Evolutionary conservation across 2,797 vertebrate genomes (phyloP), one percentile per base, ranked within the genome.

Genomic region (Enteromius argenteus): DNA sequence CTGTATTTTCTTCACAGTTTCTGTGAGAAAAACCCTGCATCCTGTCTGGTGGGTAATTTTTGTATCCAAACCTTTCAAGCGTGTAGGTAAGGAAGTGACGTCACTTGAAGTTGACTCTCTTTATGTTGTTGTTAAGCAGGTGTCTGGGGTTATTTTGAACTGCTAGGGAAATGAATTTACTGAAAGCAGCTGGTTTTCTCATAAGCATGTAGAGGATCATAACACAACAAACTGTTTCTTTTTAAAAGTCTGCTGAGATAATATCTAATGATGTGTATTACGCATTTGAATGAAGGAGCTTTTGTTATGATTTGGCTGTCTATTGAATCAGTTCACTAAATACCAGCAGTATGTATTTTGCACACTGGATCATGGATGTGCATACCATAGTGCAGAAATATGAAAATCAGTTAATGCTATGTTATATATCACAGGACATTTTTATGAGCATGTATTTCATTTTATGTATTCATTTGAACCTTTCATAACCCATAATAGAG

Each of bases 171-270:
- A 51, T 37, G 76, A 15, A 23, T 90, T 95, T 95, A 92, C 93
- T 90, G 90, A 88, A 95, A 95, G 80, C 89, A 27, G 66, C 81
- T 53, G 30, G 35, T 17, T 82, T 95, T 94, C 89, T 93, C 88
- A 90, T 94, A 90, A 92, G 87, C 62, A 82, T 42, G 60, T 13
- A 69, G 49, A 68, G 15, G 17, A 60, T 83, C 23, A 42, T 10
- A 39, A 58, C 30, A 74, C 74, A 51, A 74, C 44, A 39, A n/a
- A 44, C 10, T 1, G 3, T 21, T 32, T 21, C 14, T 68, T 7
- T 74, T 19, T 51, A 3, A 15, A 15, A 9, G 27, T 3, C 46
- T 15, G 51, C 37, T 21, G 30, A 21, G 21, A 58, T 53, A 37
- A 23, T 58, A 27, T 58, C 53, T 39, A 14, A 58, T 39, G 21